A percentile compares a stretch with the other conserved stretches of the same genome.
Conservation (phyloP, 2,888 invertebrate species). For the Smittia aterrima region DNA sequence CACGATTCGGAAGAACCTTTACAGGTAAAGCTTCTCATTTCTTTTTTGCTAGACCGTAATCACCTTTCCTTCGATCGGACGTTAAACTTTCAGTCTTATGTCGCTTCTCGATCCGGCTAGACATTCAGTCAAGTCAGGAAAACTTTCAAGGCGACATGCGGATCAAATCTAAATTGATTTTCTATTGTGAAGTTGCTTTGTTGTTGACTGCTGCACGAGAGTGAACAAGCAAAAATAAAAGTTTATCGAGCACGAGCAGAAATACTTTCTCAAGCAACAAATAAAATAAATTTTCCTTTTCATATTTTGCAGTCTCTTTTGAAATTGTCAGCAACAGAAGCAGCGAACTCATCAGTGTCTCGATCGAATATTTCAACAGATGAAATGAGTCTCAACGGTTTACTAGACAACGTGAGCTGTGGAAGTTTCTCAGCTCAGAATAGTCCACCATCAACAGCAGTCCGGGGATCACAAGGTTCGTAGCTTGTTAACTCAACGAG, state of each 20-base stretch:
- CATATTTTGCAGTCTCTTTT: constrained; percentile 44
- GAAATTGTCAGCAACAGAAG: constrained; percentile 40
- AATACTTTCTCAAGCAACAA: constrained; percentile 31
- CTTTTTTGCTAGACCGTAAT: neutral
- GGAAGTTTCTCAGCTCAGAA: constrained; percentile 47
- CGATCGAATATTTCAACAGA: constrained; percentile 46
- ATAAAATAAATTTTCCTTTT: constrained; percentile 1
- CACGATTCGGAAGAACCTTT: constrained; percentile 47
- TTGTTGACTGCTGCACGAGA: neutral
- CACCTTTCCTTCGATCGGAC: neutral
- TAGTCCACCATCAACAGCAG: constrained; percentile 6
- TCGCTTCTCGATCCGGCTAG: neutral
- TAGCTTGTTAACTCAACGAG: neutral
- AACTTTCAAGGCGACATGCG: neutral
- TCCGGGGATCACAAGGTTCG: neutral
- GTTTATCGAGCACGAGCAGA: neutral
- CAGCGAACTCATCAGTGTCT: constrained; percentile 13
- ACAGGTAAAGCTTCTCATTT: constrained; percentile 44
- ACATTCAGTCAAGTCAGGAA: neutral
- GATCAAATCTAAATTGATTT: neutral
- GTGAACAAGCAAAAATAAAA: constrained; percentile 2
- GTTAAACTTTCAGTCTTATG: neutral
- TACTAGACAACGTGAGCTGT: constrained; percentile 48
- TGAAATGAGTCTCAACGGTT: constrained; percentile 48
- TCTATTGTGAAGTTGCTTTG: neutral